Evolutionary conservation across 92 coral and sea anemone genomes (phyloP), one percentile per base, ranked within the genome.

Genomic region (Epizoanthus fatuus): DNA sequence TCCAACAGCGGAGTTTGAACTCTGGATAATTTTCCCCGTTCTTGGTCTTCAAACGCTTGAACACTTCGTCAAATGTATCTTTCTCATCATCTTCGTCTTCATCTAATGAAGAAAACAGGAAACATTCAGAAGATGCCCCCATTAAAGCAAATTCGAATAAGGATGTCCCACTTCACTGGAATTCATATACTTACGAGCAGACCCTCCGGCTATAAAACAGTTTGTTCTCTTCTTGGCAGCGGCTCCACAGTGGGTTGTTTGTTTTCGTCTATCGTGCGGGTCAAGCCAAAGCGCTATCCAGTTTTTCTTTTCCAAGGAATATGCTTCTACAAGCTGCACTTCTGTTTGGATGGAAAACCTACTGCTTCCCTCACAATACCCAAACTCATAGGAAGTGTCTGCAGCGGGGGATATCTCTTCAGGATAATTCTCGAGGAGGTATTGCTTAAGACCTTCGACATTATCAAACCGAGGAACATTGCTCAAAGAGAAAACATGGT

Each of bases 1-100:
- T 44, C 42, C 70, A 65, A 22, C 70, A 65, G 16, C 37, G 70
- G 12, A 65, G 44, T 65, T 65, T 65, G 38, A 65, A 65, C 2
- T 25, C 70, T 65, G 29, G 42, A 22, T 6, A 65, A 65, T 13
- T 22, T 65, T 65, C 38, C 40, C 44, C 39, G 15, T 54, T 4
- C 15, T 7, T 13, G 15, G 15, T 7, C 16, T 54, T 54, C 58
- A 54, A 16, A 11, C 15, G 12, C 16, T 54, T 54, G 16, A 54
- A 54, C 13, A 54, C 16, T 14, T n/a, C 16, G 13, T n/a, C 59
- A 54, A 29, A 29, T 29, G 35, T 29, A 29, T 54, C 59, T 54
- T 9, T n/a, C 17, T 14, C 59, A 12, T 54, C 59, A 4, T 54
- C 59, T 12, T 54, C 59, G 59, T 54, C 59, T 11, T 54, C 59